Conservation (phyloP, 2,113 vertebrate species). For the Lophotis ruficrista region DNA sequence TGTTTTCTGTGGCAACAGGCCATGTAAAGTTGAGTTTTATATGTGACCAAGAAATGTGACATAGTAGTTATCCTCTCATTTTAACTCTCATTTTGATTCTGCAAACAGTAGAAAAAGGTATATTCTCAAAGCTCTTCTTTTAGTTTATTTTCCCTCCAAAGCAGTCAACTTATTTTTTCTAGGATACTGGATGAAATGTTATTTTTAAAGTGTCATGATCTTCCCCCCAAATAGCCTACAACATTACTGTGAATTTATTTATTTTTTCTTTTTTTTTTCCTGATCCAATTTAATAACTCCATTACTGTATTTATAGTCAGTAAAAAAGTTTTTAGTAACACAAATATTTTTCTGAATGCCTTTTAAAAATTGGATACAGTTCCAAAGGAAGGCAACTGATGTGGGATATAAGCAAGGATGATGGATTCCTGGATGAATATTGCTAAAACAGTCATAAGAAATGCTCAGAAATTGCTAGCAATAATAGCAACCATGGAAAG, state of each 20-base stretch:
- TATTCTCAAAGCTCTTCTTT: background rate
- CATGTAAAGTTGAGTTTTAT: background rate
- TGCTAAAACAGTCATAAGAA: background rate
- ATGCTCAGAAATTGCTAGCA: background rate
- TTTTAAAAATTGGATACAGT: background rate
- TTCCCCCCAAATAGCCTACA: background rate
- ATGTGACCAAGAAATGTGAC: background rate
- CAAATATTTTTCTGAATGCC: background rate
- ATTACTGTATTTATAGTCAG: background rate
- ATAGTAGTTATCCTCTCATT: background rate
- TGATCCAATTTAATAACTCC: background rate
- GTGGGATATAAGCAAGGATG: background rate
- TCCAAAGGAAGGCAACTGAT: background rate
- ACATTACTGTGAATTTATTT: background rate
- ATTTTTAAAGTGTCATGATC: background rate
- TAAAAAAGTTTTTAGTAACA: background rate
- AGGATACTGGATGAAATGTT: background rate
- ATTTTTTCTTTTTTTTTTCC: background rate
- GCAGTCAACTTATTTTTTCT: background rate
- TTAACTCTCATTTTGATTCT: background rate
- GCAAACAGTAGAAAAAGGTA: background rate
- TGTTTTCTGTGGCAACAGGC: background rate
- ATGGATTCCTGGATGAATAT: background rate
- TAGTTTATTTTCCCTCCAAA: background rate
- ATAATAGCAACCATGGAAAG: background rate